phyloP scores from a whole-genome alignment of 1,140 invertebrate genomes.

The Phocides pigmalion region DNA sequence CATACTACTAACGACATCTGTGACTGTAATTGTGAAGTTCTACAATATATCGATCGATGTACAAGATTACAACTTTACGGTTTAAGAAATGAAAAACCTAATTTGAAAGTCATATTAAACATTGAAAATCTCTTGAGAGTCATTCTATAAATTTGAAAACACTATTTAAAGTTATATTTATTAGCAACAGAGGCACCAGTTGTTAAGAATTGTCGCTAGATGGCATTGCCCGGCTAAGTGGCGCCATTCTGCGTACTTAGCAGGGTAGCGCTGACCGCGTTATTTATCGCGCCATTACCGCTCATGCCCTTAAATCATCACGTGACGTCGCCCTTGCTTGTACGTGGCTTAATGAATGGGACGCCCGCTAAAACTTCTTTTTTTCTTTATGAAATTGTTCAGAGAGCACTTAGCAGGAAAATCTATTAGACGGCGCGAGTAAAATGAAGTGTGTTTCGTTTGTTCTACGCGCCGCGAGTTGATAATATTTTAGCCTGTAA shows the following conservation, averaged over 20 bases:
- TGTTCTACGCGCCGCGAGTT: constrained; percentile 27
- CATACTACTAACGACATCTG: no score
- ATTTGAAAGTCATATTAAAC: no score
- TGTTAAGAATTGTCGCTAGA: constrained; percentile 58
- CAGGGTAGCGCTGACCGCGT: constrained; percentile 63
- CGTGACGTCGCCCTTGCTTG: constrained; percentile 63
- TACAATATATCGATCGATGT: no score
- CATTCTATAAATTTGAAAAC: no score
- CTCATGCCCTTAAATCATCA: constrained; percentile 77
- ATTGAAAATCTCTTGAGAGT: no score
- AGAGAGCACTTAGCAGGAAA: constrained; percentile 73
- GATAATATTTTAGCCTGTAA: constrained; percentile 24
- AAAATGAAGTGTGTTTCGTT: constrained; percentile 56
- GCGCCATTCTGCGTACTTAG: constrained; percentile 65
- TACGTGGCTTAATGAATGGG: constrained; percentile 76
- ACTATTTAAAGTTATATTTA: neutral
- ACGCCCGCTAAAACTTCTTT: constrained; percentile 62
- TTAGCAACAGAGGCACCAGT: constrained; percentile 48
- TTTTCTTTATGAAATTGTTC: constrained; percentile 77
- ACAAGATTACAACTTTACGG: no score
- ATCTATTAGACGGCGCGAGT: constrained; percentile 67
- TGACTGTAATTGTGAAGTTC: no score
- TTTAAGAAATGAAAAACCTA: no score
- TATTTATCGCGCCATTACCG: constrained; percentile 82
- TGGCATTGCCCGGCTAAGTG: constrained; percentile 71